Conservation (phyloP, 2,797 vertebrate genomes). For the Nyctalus aviator region DNA sequence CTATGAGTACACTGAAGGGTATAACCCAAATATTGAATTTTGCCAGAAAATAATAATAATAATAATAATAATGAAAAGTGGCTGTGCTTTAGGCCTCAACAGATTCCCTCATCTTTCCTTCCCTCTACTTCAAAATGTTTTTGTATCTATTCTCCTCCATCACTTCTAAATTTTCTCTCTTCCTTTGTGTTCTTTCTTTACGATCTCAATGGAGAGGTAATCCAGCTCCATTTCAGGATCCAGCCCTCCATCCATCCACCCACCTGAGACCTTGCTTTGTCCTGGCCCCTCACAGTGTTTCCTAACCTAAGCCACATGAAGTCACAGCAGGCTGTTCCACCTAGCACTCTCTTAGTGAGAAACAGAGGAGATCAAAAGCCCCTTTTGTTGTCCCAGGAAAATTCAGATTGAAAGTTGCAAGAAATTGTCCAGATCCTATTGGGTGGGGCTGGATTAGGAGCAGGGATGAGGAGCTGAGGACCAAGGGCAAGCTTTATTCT, state of each 20-base stretch:
- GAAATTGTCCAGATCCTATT: background rate
- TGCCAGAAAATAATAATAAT: background rate
- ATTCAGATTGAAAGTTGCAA: background rate
- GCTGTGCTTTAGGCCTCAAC: background rate
- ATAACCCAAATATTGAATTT: constrained; percentile 21
- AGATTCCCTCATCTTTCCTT: background rate
- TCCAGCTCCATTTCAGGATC: background rate
- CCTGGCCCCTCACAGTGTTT: background rate
- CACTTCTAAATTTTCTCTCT: background rate
- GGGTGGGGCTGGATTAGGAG: background rate
- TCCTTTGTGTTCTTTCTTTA: background rate
- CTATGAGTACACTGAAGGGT: background rate
- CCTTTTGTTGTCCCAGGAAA: background rate
- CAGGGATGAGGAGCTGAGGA: background rate
- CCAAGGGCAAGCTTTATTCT: background rate
- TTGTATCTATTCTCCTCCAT: background rate
- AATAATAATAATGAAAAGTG: background rate
- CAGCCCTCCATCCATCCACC: background rate
- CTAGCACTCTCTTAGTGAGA: background rate
- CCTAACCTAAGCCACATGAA: background rate
- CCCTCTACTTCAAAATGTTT: constrained; percentile 34
- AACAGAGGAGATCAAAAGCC: background rate
- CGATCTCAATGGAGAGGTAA: background rate
- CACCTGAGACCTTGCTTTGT: background rate
- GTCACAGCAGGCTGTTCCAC: background rate